These are phyloP conservation scores for Eristalis arbustorum DNA, from an alignment of 2,888 invertebrate genomes.

Conservation along the genomic window DNA sequence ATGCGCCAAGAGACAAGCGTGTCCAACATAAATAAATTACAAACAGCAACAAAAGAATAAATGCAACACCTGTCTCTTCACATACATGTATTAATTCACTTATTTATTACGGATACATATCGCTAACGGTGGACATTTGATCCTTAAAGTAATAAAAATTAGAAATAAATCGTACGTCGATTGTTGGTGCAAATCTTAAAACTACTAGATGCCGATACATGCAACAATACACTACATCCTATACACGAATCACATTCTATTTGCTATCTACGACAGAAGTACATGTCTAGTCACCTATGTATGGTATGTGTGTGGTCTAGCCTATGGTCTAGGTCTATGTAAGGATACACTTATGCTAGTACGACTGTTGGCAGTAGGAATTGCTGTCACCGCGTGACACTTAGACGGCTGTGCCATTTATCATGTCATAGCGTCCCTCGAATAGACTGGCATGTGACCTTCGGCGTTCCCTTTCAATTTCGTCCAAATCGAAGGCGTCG, in stretches of 20 bases:
- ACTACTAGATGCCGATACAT: constrained; percentile 53
- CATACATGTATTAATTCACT: constrained; percentile 21
- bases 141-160: constrained; percentile 33
- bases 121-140: constrained; percentile 50
- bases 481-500: constrained; percentile 78
- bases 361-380: constrained; percentile 60
- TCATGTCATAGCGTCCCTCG: constrained; percentile 76
- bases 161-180: constrained; percentile 56
- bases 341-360: constrained; percentile 31
- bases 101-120: constrained; percentile 40
- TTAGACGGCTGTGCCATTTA: constrained; percentile 79
- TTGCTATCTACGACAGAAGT: constrained; percentile 29
- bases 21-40: not conserved
- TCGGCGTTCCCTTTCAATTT: constrained; percentile 79
- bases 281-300: not conserved
- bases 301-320: not conserved
- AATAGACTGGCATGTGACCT: constrained; percentile 80
- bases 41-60: not conserved
- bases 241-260: constrained; percentile 31
- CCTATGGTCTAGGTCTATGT: constrained; percentile 22
- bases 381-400: not conserved
- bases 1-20: too few species aligned
- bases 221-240: constrained; percentile 7
- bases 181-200: constrained; percentile 69
- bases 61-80: not conserved